Evolutionary conservation across 2,797 vertebrate genomes (phyloP).

Genomic region (Sylvia borin): DNA sequence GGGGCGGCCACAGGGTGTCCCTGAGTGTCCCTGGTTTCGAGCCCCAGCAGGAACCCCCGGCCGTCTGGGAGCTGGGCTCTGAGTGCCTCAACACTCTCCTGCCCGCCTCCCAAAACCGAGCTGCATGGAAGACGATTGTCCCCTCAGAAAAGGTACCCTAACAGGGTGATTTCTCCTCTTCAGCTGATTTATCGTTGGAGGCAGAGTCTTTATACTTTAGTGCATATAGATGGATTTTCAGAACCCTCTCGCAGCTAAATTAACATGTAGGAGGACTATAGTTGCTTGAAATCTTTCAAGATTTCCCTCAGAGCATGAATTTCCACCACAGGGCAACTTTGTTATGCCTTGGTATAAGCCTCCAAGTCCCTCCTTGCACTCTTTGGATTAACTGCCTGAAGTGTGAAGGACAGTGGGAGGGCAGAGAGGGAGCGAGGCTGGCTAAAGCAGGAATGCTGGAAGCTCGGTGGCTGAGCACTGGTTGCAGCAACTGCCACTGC

Average conservation of each 20-base stretch:
- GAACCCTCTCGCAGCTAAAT: background rate
- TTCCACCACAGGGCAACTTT: background rate
- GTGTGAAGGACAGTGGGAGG: accelerated
- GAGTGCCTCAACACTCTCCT: background rate
- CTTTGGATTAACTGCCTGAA: background rate
- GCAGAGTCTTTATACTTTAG: background rate
- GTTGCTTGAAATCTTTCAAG: background rate
- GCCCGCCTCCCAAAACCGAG: accelerated
- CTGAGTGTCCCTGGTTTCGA: background rate
- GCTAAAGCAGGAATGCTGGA: background rate
- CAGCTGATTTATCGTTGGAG: background rate
- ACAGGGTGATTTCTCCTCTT: accelerated
- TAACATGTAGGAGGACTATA: background rate
- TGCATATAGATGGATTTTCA: background rate
- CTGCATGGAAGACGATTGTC: background rate
- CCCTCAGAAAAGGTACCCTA: accelerated
- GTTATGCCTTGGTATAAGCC: background rate
- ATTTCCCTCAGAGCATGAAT: background rate
- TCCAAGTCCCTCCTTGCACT: background rate
- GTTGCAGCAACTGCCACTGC: background rate
- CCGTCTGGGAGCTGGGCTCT: background rate
- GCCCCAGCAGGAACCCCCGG: background rate
- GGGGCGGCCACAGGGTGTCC: background rate
- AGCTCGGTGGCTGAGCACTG: background rate
- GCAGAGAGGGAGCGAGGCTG: background rate